Conservation (phyloP, 1,140 invertebrate genomes). For the Nasonia vitripennis region DNA sequence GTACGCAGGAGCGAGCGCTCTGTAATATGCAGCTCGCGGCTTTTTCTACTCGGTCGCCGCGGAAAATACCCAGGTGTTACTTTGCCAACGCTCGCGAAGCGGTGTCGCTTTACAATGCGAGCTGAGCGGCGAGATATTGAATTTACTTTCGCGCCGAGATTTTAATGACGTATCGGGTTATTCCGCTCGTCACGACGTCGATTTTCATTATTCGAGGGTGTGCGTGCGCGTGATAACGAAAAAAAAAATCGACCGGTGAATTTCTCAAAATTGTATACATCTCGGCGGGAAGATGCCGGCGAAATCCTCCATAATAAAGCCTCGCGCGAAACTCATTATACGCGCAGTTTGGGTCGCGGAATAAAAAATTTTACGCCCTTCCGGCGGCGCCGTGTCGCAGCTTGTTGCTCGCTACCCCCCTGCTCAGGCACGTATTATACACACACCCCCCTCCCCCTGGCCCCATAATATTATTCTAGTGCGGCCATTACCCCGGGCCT, state of each 20-base stretch:
- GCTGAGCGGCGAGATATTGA: neutral
- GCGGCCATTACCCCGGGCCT: conserved; percentile 34
- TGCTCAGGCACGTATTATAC: neutral
- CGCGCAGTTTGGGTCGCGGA: conserved; percentile 12
- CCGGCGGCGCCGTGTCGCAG: conserved; percentile 17
- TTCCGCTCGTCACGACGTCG: neutral
- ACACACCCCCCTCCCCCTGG: neutral
- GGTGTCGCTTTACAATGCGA: neutral
- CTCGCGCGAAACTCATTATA: conserved; percentile 45
- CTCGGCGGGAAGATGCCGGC: no score
- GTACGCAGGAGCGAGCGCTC: no score
- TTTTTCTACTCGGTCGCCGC: neutral
- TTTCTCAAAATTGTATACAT: neutral
- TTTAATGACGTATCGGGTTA: neutral
- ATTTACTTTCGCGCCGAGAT: neutral
- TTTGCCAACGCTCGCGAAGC: neutral
- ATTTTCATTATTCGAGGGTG: neutral
- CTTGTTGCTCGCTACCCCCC: conserved; percentile 21
- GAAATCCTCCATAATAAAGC: conserved; percentile 36
- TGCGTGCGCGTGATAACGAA: no score
- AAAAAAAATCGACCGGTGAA: no score
- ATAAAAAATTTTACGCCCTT: conserved; percentile 45
- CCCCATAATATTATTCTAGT: conserved; percentile 40
- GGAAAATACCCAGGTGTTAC: conserved; percentile 3
- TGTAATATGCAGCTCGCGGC: neutral